phyloP scores from a whole-genome alignment of 2,797 vertebrate species.

The Cryptoblepharus egeriae region DNA sequence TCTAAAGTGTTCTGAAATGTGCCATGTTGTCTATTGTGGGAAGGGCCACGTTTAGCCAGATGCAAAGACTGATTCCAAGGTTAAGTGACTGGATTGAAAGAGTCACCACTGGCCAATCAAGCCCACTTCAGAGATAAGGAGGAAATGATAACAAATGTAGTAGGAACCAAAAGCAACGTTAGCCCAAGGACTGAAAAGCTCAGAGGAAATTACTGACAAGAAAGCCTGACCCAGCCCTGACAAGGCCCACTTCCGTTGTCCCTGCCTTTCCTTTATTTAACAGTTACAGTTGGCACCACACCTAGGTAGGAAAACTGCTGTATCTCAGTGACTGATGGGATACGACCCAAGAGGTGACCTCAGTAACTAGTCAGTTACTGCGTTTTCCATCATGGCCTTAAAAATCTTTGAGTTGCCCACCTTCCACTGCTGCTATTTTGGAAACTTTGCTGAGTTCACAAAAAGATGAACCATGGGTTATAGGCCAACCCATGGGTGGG shows the following conservation, averaged over 20 bases:
- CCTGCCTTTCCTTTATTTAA: conserved; percentile 68
- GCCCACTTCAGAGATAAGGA: conserved; percentile 35
- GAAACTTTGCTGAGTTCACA: neutral
- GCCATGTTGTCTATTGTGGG: neutral
- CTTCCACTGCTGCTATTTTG: neutral
- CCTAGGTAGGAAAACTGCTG: conserved; percentile 52
- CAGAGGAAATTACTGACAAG: conserved; percentile 66
- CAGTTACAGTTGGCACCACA: conserved; percentile 67
- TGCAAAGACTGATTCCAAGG: accelerated
- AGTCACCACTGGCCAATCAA: conserved; percentile 32
- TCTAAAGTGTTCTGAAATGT: conserved; percentile 30
- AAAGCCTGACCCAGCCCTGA: conserved; percentile 58
- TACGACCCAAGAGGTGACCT: conserved; percentile 75
- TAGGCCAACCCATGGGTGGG: neutral
- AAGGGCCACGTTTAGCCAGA: conserved; percentile 6
- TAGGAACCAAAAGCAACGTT: conserved; percentile 33
- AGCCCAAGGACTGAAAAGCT: conserved; percentile 52
- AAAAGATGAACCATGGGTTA: neutral
- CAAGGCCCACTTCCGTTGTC: conserved; percentile 64
- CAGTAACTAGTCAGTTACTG: conserved; percentile 50
- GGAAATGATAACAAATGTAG: conserved; percentile 35
- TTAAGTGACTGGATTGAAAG: conserved; percentile 33
- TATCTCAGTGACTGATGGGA: conserved; percentile 70
- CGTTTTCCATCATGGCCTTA: conserved; percentile 40
- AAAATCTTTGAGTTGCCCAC: conserved; percentile 55